Conservation (phyloP, 2,888 invertebrate species). For the Pristionchus exspectatus region DNA sequence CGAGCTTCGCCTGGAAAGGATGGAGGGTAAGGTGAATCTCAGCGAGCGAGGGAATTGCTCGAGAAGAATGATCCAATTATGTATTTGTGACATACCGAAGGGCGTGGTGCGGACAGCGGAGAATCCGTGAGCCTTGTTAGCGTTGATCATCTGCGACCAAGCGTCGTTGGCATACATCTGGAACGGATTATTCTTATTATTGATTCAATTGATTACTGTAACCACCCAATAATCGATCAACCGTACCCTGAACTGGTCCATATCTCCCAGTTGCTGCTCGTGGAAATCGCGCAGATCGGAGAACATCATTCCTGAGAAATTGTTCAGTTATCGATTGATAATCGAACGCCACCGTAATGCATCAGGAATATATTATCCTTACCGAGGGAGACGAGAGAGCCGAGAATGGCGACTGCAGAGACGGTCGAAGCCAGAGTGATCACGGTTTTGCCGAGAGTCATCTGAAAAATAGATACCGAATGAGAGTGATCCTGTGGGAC, state of each 20-base stretch:
- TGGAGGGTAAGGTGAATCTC: no score
- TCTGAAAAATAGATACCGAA: neutral
- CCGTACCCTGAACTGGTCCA: slow-evolving; percentile 52
- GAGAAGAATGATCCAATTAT: neutral
- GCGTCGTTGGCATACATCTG: slow-evolving; percentile 53
- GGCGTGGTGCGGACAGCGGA: neutral
- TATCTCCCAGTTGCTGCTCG: slow-evolving; percentile 32
- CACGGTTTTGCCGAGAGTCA: slow-evolving; percentile 21
- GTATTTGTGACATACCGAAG: neutral
- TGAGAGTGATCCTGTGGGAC: neutral
- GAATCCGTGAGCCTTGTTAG: slow-evolving; percentile 2
- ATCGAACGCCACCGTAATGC: neutral
- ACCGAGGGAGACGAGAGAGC: slow-evolving; percentile 44
- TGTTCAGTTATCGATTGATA: neutral
- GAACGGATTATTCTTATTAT: neutral
- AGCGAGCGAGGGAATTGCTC: neutral
- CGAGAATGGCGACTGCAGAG: slow-evolving; percentile 40
- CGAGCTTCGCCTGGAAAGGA: neutral
- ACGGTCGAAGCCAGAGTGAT: slow-evolving; percentile 3
- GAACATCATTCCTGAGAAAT: slow-evolving; percentile 46
- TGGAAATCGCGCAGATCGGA: slow-evolving; percentile 47
- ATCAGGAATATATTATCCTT: neutral
- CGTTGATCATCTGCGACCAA: slow-evolving; percentile 50
- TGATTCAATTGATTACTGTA: neutral
- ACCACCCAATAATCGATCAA: neutral